These are phyloP conservation scores for Anarrhichthys ocellatus DNA, from an alignment of 2,113 vertebrate genomes.

Conservation along the genomic window DNA sequence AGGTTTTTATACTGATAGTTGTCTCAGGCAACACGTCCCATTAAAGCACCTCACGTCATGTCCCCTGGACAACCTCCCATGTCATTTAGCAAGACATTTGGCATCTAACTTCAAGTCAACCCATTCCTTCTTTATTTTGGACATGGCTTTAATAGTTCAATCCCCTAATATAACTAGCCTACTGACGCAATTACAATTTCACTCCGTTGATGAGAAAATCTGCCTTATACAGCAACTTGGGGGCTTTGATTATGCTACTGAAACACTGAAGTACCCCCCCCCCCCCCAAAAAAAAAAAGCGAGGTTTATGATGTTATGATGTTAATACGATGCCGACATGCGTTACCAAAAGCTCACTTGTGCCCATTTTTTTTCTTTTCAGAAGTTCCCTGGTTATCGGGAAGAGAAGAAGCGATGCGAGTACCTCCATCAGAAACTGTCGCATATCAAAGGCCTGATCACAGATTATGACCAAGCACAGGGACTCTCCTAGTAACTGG, in stretches of 20 bases:
- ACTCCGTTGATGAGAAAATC: neutral
- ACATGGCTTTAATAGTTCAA: too few relatives aligned
- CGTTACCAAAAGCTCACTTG: constrained; percentile 4
- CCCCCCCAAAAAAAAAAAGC: neutral
- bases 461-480: constrained; percentile 86
- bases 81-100: neutral
- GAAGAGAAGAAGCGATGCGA: constrained; percentile 89
- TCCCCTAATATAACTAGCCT: neutral
- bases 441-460: constrained; percentile 89
- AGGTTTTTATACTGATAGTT: neutral
- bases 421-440: constrained; percentile 89
- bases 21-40: neutral
- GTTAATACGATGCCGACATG: neutral
- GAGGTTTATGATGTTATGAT: neutral
- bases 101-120: neutral
- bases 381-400: constrained; percentile 87
- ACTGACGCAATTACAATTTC: neutral
- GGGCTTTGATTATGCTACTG: neutral
- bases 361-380: constrained; percentile 14
- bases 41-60: neutral
- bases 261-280: neutral
- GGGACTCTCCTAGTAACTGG: constrained; percentile 70
- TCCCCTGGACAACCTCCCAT: neutral
- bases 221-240: neutral
- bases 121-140: constrained; percentile 8